Conservation (phyloP, 2,888 invertebrate species). For the Cephus spinipes region DNA sequence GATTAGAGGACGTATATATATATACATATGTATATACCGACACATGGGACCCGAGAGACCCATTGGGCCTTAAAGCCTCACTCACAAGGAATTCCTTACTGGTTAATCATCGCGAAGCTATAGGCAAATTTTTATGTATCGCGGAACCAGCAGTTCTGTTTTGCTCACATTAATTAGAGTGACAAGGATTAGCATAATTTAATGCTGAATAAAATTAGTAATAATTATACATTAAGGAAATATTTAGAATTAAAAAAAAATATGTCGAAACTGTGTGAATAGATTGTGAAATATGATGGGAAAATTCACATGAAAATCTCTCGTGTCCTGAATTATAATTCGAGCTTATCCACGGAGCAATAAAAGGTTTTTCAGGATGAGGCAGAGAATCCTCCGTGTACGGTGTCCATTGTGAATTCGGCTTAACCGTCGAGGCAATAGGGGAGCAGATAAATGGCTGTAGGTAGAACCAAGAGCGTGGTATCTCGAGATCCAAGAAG, state of each 20-base stretch:
- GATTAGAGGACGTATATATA: conserved; percentile 55
- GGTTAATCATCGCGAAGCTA: background rate
- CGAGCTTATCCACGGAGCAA: background rate
- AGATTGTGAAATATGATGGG: background rate
- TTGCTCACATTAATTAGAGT: background rate
- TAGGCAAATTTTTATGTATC: background rate
- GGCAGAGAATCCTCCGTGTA: background rate
- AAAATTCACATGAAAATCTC: background rate
- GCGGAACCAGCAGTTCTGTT: background rate
- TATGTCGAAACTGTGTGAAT: background rate
- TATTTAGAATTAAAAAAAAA: background rate
- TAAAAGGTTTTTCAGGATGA: background rate
- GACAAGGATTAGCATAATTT: background rate
- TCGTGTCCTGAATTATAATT: background rate
- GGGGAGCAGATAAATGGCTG: conserved; percentile 3
- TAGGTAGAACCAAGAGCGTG: background rate
- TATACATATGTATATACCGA: conserved; percentile 20
- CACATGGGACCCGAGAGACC: conserved; percentile 28
- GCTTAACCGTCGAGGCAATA: conserved; percentile 2
- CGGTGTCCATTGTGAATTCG: conserved; percentile 3
- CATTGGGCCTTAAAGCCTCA: conserved; percentile 34
- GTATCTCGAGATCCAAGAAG: background rate
- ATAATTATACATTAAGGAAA: background rate
- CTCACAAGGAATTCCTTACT: conserved; percentile 28
- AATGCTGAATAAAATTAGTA: background rate